Evolutionary conservation across 2,113 vertebrate genomes (phyloP), one percentile per base, ranked within the genome.

Genomic region (Setophaga coronata): DNA sequence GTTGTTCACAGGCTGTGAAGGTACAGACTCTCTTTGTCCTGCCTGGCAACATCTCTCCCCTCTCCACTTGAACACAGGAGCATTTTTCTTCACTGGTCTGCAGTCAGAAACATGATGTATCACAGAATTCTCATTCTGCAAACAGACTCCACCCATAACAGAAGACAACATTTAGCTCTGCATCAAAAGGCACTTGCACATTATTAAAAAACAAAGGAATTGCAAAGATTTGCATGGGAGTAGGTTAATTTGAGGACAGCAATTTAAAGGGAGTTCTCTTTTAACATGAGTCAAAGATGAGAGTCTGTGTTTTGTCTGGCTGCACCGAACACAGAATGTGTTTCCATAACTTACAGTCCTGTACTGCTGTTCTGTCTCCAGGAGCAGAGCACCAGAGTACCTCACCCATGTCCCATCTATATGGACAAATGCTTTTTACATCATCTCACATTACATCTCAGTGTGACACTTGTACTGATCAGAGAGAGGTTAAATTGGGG

Each of bases 201-300:
- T 71, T 42, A 67, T 51, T 76, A 51, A 87, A 91, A 93, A 95
- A 56, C 78, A 87, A 82, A 94, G 57, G n/a, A 82, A 90, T 24
- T 79, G 93, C 87, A 81, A 83, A 95, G 81, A 80, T 90, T 92
- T 76, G 57, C 96, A 95, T 11, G 82, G 67, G 28, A 90, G 82
- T 87, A 89, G 86, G 24, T 87, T 90, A 56, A 92, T 71, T 80
- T 64, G 86, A 92, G 92, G 90, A 73, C 80, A 94, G 76, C 64
- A 83, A 36, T 51, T 70, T 60, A 60, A 90, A 89, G 82, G 82
- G 88, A 96, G 73, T 86, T 95, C 92, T 94, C 93, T 64, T 74
- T 29, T 77, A 87, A 66, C 71, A 91, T 94, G 95, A 97, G 95
- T 81, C 95, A 96, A 96, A 97, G 95, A 96, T 93, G 82, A 93